phyloP scores from a whole-genome alignment of 2,888 invertebrate species.

The Agrochola litura region DNA sequence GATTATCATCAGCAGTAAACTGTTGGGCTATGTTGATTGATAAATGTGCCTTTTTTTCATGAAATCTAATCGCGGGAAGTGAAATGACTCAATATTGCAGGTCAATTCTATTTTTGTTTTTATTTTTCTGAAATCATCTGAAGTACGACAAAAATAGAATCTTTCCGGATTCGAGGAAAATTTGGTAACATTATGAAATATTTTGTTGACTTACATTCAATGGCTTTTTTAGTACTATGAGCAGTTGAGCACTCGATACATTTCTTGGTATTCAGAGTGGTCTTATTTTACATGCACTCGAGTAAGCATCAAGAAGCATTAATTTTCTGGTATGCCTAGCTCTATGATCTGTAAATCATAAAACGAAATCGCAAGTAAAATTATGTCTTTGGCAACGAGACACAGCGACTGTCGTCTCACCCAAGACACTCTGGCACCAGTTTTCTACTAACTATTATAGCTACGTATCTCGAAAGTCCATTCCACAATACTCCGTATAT shows the following conservation, averaged over 20 bases:
- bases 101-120: slow-evolving; percentile 32
- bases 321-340: slow-evolving; percentile 9
- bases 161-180: slow-evolving; percentile 33
- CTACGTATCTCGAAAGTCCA: not conserved
- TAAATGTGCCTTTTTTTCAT: slow-evolving; percentile 8
- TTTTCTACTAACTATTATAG: not conserved
- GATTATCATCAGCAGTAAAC: not conserved
- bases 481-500: slow-evolving; percentile 23
- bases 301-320: not conserved
- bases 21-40: slow-evolving; percentile 36
- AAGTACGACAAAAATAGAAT: not conserved
- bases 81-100: slow-evolving; percentile 44
- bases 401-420: not conserved
- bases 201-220: slow-evolving; percentile 7
- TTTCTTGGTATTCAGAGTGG: slow-evolving; percentile 10
- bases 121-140: slow-evolving; percentile 10
- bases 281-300: slow-evolving; percentile 1
- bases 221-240: not conserved
- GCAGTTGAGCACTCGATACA: not conserved
- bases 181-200: slow-evolving; percentile 40
- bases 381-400: slow-evolving; percentile 21
- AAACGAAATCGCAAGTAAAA: slow-evolving; percentile 1
- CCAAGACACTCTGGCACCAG: slow-evolving; percentile 48
- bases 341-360: slow-evolving; percentile 24
- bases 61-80: slow-evolving; percentile 11